Conservation (phyloP, 1,140 invertebrate species). For the Zophobas morio region DNA sequence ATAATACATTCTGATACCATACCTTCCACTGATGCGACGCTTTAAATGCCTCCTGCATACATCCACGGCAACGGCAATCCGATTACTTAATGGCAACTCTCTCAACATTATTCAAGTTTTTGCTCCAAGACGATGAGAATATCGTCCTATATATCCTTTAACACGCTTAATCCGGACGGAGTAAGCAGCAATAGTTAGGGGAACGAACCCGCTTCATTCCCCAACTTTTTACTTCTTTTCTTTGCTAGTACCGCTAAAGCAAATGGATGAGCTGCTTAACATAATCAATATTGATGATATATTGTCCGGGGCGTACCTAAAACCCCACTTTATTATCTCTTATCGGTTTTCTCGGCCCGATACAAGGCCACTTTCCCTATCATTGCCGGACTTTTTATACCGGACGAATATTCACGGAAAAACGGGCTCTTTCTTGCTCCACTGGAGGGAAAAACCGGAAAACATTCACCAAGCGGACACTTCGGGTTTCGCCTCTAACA, state of each 20-base stretch:
- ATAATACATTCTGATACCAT: conserved; percentile 47
- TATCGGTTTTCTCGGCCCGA: conserved; percentile 18
- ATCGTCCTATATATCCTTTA: conserved; percentile 35
- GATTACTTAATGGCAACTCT: conserved; percentile 44
- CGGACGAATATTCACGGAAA: not conserved
- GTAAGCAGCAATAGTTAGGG: conserved; percentile 30
- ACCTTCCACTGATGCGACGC: conserved; percentile 20
- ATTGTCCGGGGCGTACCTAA: conserved; percentile 34
- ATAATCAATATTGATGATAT: conserved; percentile 43
- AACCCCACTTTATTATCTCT: conserved; percentile 25
- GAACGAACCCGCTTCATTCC: conserved; percentile 30
- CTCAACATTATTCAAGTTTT: conserved; percentile 48
- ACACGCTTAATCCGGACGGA: conserved; percentile 31
- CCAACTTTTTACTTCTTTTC: conserved; percentile 30
- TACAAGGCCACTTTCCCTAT: conserved; percentile 31
- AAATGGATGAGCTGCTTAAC: conserved; percentile 40
- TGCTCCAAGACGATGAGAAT: conserved; percentile 19
- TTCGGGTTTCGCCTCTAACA: not conserved
- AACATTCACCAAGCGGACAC: conserved; percentile 15
- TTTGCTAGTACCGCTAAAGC: conserved; percentile 20
- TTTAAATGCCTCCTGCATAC: conserved; percentile 43
- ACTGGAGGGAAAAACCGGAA: conserved; percentile 21
- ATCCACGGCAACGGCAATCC: conserved; percentile 35
- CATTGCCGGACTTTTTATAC: conserved; percentile 14
- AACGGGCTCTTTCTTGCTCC: not conserved